Evolutionary conservation across 2,888 invertebrate species (phyloP), one percentile per base, ranked within the genome.

Genomic region (Heliconius aoede): DNA sequence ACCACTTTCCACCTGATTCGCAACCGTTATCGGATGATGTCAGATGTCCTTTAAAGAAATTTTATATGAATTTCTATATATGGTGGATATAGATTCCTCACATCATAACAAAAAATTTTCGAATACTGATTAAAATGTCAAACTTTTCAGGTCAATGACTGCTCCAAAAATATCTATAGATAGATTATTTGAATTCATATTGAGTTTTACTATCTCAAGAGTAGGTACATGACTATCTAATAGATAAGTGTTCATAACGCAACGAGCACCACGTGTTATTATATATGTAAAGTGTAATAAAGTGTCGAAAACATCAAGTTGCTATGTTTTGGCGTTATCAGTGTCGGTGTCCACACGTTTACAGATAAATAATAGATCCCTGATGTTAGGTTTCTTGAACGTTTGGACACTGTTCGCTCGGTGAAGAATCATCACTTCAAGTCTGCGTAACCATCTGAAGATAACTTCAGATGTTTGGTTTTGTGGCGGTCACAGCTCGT

Each of bases 141-240:
- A 40, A 7, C 21, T 40, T 21, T 72, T 36, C 21, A 61, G 72
- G 72, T 72, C 72, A 60, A 40, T 40, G 72, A 72, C 72, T 72
- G 40, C 26, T 61, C 61, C 28, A 72, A 60, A 61, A 60, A 72
- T 61, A 55, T 55, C 51, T n/a, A n/a, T 51, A 30, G 60, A n/a
- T 51, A 30, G 60, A 72, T 72, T 61, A 72, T 36, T 36, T 32
- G 13, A 71, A 21, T 60, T 71, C 60, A 72, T 72, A 26, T 24
- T 26, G 18, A 8, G 26, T 60, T n/a, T n/a, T n/a, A 24, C 60
- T 71, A 72, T 72, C 72, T 30, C n/a, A 21, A 55, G 21, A 32
- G 24, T n/a, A n/a, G n/a, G n/a, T 69, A 65, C 55, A 24, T 30
- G 13, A 55, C 5, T 51, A 69, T 69, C 36, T 69, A 30, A 8